Base-by-base conservation (phyloP, 2,113 vertebrate genomes). In the Phocoena phocoena region DNA sequence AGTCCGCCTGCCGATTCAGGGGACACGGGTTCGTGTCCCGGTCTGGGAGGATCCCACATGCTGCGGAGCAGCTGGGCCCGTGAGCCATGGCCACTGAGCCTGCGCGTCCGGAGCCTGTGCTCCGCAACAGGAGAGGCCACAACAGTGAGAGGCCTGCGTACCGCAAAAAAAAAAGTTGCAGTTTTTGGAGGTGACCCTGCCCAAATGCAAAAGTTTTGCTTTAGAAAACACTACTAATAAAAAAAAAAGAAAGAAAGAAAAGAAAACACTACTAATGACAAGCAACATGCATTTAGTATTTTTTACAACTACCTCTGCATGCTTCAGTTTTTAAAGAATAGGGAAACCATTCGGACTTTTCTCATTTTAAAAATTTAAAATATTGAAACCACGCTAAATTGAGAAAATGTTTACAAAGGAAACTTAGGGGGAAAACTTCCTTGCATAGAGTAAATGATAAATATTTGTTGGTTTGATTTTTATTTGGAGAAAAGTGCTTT, bases 381-480 rank as follows among this genome's bases (percentile, higher is more conserved):
- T 84, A 71, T 31, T 88, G 36, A 88, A 88, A 95, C 18, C 77
- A 55, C 4, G n/a, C 12, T 47, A 80, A 71, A 68, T 3, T 93
- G 79, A 84, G 38, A 84, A 53, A 53, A 88, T 55, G 36, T 84
- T 95, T 70, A 91, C 58, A 84, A 93, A 60, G 47, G 53, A 79
- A 95, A 88, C 3, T 13, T 53, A 74, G 3, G 25, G 50, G 47
- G 18, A 68, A 92, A 88, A 81, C 13, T 58, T 65, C 31, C 65
- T 95, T 95, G 31, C 8, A 9, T 31, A 33, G 25, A 87, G 28
- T 28, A 79, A 95, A 21, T 50, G 55, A 86, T 44, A 89, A 82
- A 50, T 77, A 76, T 79, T 88, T 76, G 36, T 92, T 89, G 8
- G 21, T 68, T 89, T 89, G 33, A 79, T 74, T 94, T 96, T 88